These are phyloP conservation scores for Danio albolineatus DNA, from an alignment of 2,797 vertebrate genomes.

Conservation along the genomic window DNA sequence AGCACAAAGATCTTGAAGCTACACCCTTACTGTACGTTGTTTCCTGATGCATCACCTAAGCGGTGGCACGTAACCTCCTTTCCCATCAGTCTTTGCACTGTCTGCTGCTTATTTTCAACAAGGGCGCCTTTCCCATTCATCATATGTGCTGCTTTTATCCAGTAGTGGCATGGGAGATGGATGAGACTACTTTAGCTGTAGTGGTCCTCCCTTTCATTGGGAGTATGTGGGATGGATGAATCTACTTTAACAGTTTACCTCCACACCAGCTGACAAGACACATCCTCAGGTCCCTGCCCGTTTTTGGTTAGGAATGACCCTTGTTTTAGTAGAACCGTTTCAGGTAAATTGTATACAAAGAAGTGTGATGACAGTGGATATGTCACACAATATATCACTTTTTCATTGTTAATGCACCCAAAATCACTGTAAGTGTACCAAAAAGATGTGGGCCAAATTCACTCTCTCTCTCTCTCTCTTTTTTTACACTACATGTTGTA, in stretches of 20 bases:
- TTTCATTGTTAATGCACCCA: no score
- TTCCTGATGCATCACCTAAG: conserved; percentile 47
- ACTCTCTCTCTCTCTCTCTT: no score
- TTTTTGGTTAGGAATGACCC: conserved; percentile 11
- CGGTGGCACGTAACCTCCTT: conserved; percentile 42
- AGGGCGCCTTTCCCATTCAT: conserved; percentile 64
- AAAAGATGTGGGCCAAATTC: no score
- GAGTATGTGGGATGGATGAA: conserved; percentile 59
- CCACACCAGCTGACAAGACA: conserved; percentile 39
- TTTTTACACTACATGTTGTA: no score
- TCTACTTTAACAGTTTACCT: conserved; percentile 58
- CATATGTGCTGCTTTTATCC: conserved; percentile 60
- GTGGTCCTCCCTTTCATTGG: conserved; percentile 52
- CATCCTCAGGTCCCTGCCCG: conserved; percentile 26
- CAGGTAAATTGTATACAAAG: no score
- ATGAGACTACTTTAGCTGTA: conserved; percentile 62
- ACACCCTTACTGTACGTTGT: conserved; percentile 7
- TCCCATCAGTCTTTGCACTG: conserved; percentile 54
- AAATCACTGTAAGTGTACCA: no score
- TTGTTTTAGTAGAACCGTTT: conserved; percentile 7
- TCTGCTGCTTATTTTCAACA: conserved; percentile 61
- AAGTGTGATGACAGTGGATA: no score
- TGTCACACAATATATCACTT: no score
- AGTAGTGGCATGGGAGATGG: conserved; percentile 57
- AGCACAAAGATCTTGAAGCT: background rate